These are phyloP conservation scores for Drosophila simulans DNA, from an alignment of 1,140 invertebrate species.

Conservation along the genomic window DNA sequence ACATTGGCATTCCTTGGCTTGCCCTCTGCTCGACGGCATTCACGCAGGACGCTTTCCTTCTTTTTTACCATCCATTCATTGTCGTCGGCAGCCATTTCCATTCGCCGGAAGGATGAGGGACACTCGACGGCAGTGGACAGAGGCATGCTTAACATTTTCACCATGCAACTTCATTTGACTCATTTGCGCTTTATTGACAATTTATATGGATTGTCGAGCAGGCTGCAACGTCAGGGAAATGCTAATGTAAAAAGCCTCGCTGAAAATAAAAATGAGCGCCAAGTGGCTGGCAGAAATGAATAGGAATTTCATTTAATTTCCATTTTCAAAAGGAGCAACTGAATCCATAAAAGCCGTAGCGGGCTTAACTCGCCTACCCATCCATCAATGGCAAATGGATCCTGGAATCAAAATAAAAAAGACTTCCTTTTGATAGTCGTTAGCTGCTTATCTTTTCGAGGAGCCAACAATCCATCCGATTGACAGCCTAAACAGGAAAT, in stretches of 20 bases:
- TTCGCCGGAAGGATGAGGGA: slow-evolving; percentile 20
- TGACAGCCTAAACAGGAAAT: slow-evolving; percentile 46
- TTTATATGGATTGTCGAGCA: slow-evolving; percentile 45
- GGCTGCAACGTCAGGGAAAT: slow-evolving; percentile 22
- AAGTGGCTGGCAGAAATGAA: slow-evolving; percentile 31
- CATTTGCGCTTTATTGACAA: slow-evolving; percentile 59
- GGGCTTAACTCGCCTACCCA: slow-evolving; percentile 13
- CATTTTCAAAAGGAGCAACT: slow-evolving; percentile 20
- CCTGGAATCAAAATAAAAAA: slow-evolving; percentile 28
- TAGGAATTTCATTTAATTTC: slow-evolving; percentile 50
- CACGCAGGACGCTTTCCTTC: slow-evolving; percentile 5
- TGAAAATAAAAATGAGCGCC: slow-evolving; percentile 29
- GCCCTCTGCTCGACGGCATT: slow-evolving; percentile 19
- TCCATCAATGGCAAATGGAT: slow-evolving; percentile 14
- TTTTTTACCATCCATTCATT: slow-evolving; percentile 7
- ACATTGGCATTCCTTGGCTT: slow-evolving; percentile 56
- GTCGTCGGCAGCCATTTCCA: slow-evolving; percentile 36
- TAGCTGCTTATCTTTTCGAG: slow-evolving; percentile 37
- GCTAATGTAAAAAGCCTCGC: slow-evolving; percentile 28
- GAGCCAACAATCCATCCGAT: slow-evolving; percentile 7
- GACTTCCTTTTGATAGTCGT: slow-evolving; percentile 35
- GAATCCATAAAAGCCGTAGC: slow-evolving; percentile 14
- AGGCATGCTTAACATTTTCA: slow-evolving; percentile 51
- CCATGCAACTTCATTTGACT: slow-evolving; percentile 44
- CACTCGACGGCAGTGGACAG: background rate